Percentiles rank a stretch among this genome's conserved stretches.
Evolutionary conservation across 2,888 invertebrate genomes (phyloP).

Genomic region (Megastigmus dorsalis): DNA sequence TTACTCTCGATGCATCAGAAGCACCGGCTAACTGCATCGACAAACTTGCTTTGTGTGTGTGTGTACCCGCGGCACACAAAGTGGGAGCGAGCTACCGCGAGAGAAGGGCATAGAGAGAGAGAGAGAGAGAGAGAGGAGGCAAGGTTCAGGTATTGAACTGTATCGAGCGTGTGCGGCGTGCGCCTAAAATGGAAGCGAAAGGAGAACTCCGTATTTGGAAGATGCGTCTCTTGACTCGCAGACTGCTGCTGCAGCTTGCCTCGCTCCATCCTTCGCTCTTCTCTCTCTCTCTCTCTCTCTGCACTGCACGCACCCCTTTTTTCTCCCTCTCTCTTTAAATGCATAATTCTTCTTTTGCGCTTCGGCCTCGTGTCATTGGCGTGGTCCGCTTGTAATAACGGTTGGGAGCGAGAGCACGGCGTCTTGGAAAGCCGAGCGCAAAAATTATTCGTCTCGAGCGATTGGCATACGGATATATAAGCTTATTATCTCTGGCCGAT

Average conservation of each 20-base stretch:
- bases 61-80: conserved; percentile 41
- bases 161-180: conserved; percentile 7
- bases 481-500: background rate
- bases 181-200: conserved; percentile 59
- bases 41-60: conserved; percentile 45
- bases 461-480: too few relatives aligned
- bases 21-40: conserved; percentile 41
- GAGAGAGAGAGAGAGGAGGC: conserved; percentile 30
- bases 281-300: background rate
- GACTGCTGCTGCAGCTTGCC: background rate
- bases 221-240: conserved; percentile 27
- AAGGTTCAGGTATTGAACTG: conserved; percentile 14
- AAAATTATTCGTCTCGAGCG: background rate
- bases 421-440: background rate
- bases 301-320: too few relatives aligned
- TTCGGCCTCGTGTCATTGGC: background rate
- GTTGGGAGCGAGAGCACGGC: too few relatives aligned
- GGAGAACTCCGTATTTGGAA: conserved; percentile 56
- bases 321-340: background rate
- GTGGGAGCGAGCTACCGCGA: conserved; percentile 17
- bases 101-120: background rate
- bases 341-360: background rate
- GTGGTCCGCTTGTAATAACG: too few relatives aligned
- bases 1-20: conserved; percentile 54
- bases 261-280: background rate